A percentile compares a stretch with the other conserved stretches of the same genome.
Evolutionary conservation across 1,140 invertebrate species (phyloP).

Genomic region (Colletes latitarsis): DNA sequence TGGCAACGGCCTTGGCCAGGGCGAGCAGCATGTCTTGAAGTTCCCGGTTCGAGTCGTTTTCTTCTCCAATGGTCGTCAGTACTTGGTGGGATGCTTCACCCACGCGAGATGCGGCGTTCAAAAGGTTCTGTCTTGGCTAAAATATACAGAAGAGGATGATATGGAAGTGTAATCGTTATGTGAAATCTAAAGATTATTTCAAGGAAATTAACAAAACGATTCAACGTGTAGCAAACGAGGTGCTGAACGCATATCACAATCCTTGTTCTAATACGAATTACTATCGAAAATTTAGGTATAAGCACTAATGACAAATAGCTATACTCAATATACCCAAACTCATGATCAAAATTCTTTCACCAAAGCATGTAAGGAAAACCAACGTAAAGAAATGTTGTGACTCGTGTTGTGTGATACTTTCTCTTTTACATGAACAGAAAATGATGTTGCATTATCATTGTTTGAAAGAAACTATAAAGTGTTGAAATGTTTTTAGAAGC

Average conservation of each 20-base stretch:
- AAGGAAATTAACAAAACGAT: neutral
- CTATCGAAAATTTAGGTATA: neutral
- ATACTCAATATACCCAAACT: neutral
- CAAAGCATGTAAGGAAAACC: neutral
- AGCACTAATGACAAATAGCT: neutral
- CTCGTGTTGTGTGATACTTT: neutral
- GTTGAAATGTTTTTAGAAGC: neutral
- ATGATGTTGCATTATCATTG: neutral
- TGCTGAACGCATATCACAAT: neutral
- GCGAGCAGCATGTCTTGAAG: conserved; percentile 93
- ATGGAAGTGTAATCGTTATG: neutral
- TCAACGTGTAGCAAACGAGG: neutral
- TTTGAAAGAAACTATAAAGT: neutral
- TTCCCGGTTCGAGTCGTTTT: conserved; percentile 89
- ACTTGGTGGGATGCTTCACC: conserved; percentile 97
- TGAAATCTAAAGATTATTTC: neutral
- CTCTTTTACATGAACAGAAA: neutral
- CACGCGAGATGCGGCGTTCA: conserved; percentile 96
- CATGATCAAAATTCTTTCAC: neutral
- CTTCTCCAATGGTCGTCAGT: conserved; percentile 96
- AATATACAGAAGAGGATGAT: conserved; percentile 54
- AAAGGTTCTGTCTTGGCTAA: conserved; percentile 93
- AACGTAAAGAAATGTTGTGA: neutral
- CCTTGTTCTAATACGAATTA: neutral
- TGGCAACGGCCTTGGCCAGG: conserved; percentile 97